phyloP scores from a whole-genome alignment of 2,888 invertebrate species.

The Mesorhabditis sp. region DNA sequence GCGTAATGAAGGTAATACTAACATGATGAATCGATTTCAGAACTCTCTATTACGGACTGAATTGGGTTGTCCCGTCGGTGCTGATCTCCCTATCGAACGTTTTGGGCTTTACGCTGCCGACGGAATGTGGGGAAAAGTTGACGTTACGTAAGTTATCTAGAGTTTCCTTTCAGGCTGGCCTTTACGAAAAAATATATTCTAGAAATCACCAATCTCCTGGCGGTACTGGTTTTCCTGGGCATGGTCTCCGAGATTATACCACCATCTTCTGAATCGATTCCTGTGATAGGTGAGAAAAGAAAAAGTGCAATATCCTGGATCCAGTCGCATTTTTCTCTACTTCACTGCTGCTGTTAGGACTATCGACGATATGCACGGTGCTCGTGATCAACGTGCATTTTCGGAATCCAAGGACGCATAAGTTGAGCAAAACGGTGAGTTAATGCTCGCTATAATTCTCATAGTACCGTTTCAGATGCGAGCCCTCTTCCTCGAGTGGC shows the following conservation, averaged over 20 bases:
- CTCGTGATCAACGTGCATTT: slow-evolving; percentile 55
- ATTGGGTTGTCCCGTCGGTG: slow-evolving; percentile 83
- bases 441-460: too few species aligned
- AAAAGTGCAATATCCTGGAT: background rate
- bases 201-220: slow-evolving; percentile 67
- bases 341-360: slow-evolving; percentile 45
- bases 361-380: slow-evolving; percentile 55
- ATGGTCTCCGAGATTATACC: slow-evolving; percentile 96
- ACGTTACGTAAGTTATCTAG: slow-evolving; percentile 74
- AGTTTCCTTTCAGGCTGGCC: too few species aligned
- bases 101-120: slow-evolving; percentile 93
- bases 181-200: slow-evolving; percentile 7
- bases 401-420: slow-evolving; percentile 43
- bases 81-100: slow-evolving; percentile 98
- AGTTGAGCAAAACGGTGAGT: too few species aligned
- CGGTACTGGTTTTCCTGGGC: slow-evolving; percentile 94
- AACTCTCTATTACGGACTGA: slow-evolving; percentile 72
- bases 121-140: slow-evolving; percentile 97
- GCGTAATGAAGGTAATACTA: too few species aligned
- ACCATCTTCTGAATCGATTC: slow-evolving; percentile 96
- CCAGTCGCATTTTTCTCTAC: slow-evolving; percentile 53
- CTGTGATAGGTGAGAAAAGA: slow-evolving; percentile 80
- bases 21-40: too few species aligned
- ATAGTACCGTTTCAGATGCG: slow-evolving; percentile 71
- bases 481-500: slow-evolving; percentile 89